Evolutionary conservation across 2,113 vertebrate genomes (phyloP).

Genomic region (Myotis brandtii): DNA sequence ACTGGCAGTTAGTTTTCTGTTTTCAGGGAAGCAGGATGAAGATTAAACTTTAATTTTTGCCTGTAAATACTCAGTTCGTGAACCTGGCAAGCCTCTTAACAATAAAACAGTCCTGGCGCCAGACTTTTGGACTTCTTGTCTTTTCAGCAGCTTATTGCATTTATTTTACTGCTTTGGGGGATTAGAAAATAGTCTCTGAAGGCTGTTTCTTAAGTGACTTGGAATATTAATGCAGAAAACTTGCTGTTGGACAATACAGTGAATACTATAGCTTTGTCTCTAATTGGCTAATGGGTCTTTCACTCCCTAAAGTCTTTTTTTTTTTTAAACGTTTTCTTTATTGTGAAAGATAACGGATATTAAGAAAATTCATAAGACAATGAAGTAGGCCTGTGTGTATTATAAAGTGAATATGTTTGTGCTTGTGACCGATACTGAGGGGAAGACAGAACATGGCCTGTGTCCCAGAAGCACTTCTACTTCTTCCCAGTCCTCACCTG

Average conservation of each 20-base stretch:
- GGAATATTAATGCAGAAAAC: constrained; percentile 62
- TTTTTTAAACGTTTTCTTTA: not conserved
- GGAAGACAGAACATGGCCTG: not conserved
- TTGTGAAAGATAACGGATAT: constrained; percentile 8
- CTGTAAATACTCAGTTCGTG: constrained; percentile 38
- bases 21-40: constrained; percentile 41
- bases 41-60: constrained; percentile 45
- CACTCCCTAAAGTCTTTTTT: not conserved
- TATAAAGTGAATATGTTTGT: not conserved
- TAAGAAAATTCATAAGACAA: constrained; percentile 13
- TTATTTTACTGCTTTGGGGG: constrained; percentile 59
- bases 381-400: not conserved
- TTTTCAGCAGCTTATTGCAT: constrained; percentile 46
- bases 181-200: constrained; percentile 64
- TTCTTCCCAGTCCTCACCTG: not conserved
- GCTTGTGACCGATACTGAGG: not conserved
- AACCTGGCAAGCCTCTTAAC: constrained; percentile 32
- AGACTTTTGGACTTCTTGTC: constrained; percentile 35
- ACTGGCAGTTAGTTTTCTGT: constrained; percentile 63
- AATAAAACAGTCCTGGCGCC: not conserved
- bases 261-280: constrained; percentile 3
- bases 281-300: constrained; percentile 1
- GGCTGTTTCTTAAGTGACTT: constrained; percentile 64
- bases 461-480: not conserved
- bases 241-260: not conserved